A percentile compares a stretch with the other conserved stretches of the same genome.
phyloP scores from a whole-genome alignment of 2,797 vertebrate species.

The Artibeus lituratus region DNA sequence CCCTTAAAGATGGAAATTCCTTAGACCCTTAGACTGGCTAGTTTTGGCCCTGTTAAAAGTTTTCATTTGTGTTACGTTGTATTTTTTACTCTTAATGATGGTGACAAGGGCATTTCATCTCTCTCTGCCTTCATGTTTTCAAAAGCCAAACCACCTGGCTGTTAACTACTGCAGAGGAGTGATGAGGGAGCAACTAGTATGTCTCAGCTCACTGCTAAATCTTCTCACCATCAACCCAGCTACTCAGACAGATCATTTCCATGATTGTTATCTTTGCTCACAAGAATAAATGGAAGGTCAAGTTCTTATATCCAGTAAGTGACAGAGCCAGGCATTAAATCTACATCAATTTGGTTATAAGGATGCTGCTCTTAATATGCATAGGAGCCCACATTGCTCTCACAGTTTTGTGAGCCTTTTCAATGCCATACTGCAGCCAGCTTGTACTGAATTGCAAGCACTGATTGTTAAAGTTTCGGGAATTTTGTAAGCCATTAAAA shows the following conservation, averaged over 20 bases:
- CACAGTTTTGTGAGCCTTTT: background rate
- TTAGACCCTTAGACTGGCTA: background rate
- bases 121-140: background rate
- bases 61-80: background rate
- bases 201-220: background rate
- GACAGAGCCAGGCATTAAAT: background rate
- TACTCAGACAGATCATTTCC: background rate
- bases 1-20: background rate
- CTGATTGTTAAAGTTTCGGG: background rate
- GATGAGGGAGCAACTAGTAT: background rate
- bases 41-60: background rate
- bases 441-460: background rate
- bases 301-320: background rate
- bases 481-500: background rate
- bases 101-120: background rate
- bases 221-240: background rate
- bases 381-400: background rate
- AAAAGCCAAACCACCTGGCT: background rate
- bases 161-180: background rate
- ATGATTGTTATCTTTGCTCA: background rate
- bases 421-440: background rate
- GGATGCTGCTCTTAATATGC: background rate
- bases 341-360: background rate
- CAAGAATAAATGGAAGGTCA: background rate
- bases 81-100: background rate